Percentiles rank a stretch among this genome's conserved stretches.
Conservation (phyloP, 2,888 invertebrate species). For the Nezara viridula region DNA sequence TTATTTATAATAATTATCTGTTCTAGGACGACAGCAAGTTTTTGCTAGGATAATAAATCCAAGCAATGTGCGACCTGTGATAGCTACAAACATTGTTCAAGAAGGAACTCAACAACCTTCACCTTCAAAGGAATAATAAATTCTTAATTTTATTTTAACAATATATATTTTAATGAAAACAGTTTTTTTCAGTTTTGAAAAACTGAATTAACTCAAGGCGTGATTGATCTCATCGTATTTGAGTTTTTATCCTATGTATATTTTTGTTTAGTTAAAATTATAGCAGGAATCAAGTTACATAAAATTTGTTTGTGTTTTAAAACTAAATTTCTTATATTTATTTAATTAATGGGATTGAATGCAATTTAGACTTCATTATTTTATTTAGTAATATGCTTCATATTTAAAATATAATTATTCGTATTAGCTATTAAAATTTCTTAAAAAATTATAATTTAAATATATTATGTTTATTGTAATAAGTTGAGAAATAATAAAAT, state of each 20-base stretch:
- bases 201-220: slow-evolving; percentile 17
- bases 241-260: slow-evolving; percentile 32
- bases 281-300: not conserved
- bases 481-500: not conserved
- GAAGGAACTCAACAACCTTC: slow-evolving; percentile 56
- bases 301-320: not conserved
- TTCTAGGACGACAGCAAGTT: slow-evolving; percentile 69
- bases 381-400: slow-evolving; percentile 16
- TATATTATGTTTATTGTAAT: not conserved
- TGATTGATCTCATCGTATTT: slow-evolving; percentile 28
- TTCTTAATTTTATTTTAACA: slow-evolving; percentile 33
- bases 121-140: slow-evolving; percentile 59
- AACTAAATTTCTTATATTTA: slow-evolving; percentile 16
- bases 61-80: slow-evolving; percentile 65
- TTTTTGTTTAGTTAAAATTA: slow-evolving; percentile 32
- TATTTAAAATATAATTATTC: not conserved
- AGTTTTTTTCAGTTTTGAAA: not conserved
- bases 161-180: slow-evolving; percentile 5
- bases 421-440: not conserved
- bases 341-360: slow-evolving; percentile 31
- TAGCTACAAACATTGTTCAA: slow-evolving; percentile 64
- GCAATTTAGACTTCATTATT: slow-evolving; percentile 17
- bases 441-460: not conserved
- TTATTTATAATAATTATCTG: not conserved
- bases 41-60: slow-evolving; percentile 72